Conservation (phyloP, 1,140 invertebrate species). For the Solenopsis fugax region DNA sequence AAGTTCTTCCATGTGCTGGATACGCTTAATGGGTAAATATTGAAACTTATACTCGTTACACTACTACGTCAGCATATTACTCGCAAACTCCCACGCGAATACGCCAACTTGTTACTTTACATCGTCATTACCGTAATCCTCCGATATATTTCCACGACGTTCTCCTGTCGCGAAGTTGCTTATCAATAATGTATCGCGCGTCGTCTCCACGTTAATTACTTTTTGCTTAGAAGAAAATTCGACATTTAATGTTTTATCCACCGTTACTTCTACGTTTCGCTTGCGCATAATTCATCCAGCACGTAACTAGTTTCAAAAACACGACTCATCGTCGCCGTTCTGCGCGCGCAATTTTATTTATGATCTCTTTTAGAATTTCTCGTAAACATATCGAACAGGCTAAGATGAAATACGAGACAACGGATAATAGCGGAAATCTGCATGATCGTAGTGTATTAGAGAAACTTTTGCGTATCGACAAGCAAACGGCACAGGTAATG, state of each 20-base stretch:
- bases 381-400: constrained; percentile 82
- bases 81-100: constrained; percentile 23
- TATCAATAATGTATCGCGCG: not conserved
- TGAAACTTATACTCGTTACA: constrained; percentile 52
- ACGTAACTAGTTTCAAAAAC: constrained; percentile 17
- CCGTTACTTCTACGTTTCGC: too few relatives aligned
- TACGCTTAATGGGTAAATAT: constrained; percentile 77
- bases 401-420: constrained; percentile 78
- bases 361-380: constrained; percentile 59
- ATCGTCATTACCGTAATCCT: constrained; percentile 47
- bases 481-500: constrained; percentile 88
- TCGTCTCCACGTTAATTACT: constrained; percentile 12
- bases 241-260: not conserved
- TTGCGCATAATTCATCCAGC: not conserved
- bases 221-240: constrained; percentile 7
- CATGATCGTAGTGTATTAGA: constrained; percentile 87
- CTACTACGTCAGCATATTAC: constrained; percentile 41
- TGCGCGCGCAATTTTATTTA: not conserved
- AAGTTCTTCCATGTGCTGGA: constrained; percentile 86
- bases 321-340: not conserved
- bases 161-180: not conserved
- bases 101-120: constrained; percentile 31
- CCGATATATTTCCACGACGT: constrained; percentile 20
- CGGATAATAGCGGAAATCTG: constrained; percentile 63
- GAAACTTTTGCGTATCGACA: constrained; percentile 86